phyloP scores from a whole-genome alignment of 2,888 invertebrate genomes.

The Brachypalpus laphriformis region DNA sequence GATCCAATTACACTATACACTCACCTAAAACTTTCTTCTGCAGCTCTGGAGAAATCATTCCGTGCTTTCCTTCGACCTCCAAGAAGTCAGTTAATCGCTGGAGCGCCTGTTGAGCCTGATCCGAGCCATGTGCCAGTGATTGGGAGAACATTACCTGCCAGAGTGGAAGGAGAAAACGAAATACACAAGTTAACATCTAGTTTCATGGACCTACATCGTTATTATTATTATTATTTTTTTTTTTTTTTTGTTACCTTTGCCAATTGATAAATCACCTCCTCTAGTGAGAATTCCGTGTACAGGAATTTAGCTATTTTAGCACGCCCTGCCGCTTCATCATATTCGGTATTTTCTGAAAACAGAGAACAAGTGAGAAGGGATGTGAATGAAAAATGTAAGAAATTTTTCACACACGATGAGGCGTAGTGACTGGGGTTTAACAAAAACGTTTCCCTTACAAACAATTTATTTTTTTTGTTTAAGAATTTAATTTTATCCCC shows the following conservation, averaged over 20 bases:
- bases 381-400: background rate
- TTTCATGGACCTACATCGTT: background rate
- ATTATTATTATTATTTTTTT: background rate
- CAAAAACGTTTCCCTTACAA: background rate
- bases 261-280: slow-evolving; percentile 91
- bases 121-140: slow-evolving; percentile 88
- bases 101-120: slow-evolving; percentile 88
- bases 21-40: slow-evolving; percentile 91
- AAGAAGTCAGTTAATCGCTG: slow-evolving; percentile 90
- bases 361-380: background rate
- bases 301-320: slow-evolving; percentile 88
- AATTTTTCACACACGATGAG: background rate
- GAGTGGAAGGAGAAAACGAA: background rate
- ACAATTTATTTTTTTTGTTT: background rate
- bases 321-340: slow-evolving; percentile 88
- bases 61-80: slow-evolving; percentile 89
- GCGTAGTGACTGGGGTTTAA: background rate
- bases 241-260: slow-evolving; percentile 85
- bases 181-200: slow-evolving; percentile 11
- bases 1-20: slow-evolving; percentile 54
- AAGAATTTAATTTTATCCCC: background rate
- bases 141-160: slow-evolving; percentile 91
- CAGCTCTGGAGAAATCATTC: slow-evolving; percentile 88
- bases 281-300: slow-evolving; percentile 89
- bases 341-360: slow-evolving; percentile 83